These are phyloP conservation scores for Emberiza fucata DNA, from an alignment of 2,113 vertebrate genomes.

Conservation along the genomic window DNA sequence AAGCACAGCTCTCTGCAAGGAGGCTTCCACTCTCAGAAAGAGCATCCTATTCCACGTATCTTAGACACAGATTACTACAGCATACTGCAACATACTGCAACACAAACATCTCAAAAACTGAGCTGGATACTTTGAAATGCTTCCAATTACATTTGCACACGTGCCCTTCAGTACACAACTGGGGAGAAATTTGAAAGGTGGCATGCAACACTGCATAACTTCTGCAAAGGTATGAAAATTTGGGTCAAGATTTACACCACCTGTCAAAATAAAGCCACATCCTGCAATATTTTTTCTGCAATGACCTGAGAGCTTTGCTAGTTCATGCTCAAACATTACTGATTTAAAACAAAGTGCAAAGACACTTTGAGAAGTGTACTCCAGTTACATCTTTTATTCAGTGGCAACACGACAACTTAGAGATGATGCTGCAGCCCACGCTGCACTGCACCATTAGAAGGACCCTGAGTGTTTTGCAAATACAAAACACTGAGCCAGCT, in stretches of 20 bases:
- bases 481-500: neutral
- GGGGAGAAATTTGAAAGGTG: neutral
- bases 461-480: constrained; percentile 34
- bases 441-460: neutral
- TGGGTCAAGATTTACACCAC: neutral
- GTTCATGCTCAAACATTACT: neutral
- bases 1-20: neutral
- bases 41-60: neutral
- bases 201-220: neutral
- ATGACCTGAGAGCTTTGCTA: neutral
- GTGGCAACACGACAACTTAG: neutral
- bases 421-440: neutral
- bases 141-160: neutral
- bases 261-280: neutral
- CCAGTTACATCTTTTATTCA: neutral
- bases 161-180: neutral
- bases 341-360: neutral
- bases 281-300: neutral
- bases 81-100: neutral
- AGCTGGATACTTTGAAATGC: neutral
- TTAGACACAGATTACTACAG: neutral
- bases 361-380: neutral
- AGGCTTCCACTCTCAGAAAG: neutral
- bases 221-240: neutral
- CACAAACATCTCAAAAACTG: neutral